phyloP scores from a whole-genome alignment of 2,113 vertebrate species.

The Lampris megalopsis region DNA sequence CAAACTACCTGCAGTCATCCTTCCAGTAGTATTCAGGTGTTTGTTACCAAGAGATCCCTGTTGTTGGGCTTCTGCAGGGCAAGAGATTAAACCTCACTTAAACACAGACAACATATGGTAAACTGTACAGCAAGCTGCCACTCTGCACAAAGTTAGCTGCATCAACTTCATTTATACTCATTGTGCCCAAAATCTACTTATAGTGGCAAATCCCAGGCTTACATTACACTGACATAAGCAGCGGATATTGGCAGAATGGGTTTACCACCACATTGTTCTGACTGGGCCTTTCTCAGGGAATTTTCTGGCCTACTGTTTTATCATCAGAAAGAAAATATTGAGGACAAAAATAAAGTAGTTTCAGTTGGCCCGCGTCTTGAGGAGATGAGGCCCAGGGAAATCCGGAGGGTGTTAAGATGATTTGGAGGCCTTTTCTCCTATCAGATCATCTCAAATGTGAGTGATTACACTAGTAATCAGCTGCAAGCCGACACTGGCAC shows the following conservation, averaged over 20 bases:
- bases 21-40: conserved; percentile 39
- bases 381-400: conserved; percentile 62
- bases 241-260: conserved; percentile 73
- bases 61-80: not conserved
- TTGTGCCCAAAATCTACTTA: conserved; percentile 81
- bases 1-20: conserved; percentile 57
- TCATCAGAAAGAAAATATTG: conserved; percentile 65
- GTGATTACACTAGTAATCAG: conserved; percentile 82
- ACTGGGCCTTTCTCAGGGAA: conserved; percentile 73
- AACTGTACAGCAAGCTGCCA: conserved; percentile 42
- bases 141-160: conserved; percentile 71
- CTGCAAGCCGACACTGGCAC: conserved; percentile 75
- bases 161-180: conserved; percentile 75
- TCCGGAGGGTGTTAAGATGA: conserved; percentile 73
- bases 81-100: not conserved
- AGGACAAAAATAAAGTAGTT: conserved; percentile 73
- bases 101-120: not conserved
- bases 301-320: conserved; percentile 62
- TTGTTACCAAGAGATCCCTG: not conserved
- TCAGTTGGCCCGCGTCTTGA: conserved; percentile 56
- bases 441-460: conserved; percentile 82
- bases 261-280: conserved; percentile 74
- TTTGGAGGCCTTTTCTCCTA: conserved; percentile 76
- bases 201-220: conserved; percentile 75
- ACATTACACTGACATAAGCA: conserved; percentile 76